phyloP scores from a whole-genome alignment of 2,113 vertebrate species.

The Steatornis caripensis region DNA sequence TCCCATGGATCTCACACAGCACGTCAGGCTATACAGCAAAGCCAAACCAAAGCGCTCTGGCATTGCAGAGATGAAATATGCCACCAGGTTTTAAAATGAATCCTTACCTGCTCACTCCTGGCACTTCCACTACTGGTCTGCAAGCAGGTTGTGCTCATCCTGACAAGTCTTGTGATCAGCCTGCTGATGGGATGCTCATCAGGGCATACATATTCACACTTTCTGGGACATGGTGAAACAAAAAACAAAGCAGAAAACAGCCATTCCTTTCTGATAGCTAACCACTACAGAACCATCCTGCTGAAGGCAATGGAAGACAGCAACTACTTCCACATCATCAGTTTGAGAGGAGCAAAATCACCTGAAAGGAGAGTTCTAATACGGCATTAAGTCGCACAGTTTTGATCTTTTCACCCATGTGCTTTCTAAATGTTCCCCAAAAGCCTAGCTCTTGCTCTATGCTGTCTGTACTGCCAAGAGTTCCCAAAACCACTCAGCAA shows the following conservation, averaged over 20 bases:
- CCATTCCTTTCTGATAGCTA: neutral
- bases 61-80: neutral
- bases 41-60: neutral
- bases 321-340: neutral
- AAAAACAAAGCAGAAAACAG: neutral
- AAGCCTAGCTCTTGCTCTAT: neutral
- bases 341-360: neutral
- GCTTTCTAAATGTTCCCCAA: neutral
- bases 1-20: neutral
- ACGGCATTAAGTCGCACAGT: neutral
- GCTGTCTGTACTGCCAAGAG: neutral
- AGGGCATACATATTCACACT: neutral
- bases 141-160: neutral
- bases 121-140: neutral
- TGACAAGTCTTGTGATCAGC: neutral
- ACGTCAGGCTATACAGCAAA: fast-evolving
- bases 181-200: neutral
- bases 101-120: neutral
- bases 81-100: neutral
- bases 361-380: neutral
- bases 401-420: neutral
- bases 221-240: neutral
- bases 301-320: neutral
- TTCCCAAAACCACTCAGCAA: neutral
- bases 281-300: neutral